Base-by-base conservation (phyloP, 1,140 invertebrate genomes). In the Ericerus pela region DNA sequence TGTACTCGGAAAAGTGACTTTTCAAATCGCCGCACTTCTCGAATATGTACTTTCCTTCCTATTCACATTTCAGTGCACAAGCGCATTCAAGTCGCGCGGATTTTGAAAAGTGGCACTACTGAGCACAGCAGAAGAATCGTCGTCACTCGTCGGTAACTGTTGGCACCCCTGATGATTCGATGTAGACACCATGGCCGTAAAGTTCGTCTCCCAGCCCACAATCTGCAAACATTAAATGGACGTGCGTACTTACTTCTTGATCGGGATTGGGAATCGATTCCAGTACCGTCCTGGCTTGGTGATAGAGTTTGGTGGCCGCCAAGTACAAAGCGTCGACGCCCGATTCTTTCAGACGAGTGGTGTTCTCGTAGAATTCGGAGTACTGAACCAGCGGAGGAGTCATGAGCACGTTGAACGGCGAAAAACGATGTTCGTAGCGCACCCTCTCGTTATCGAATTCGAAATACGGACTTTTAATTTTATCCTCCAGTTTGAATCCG, bases 371-470 rank as follows among this genome's bases (percentile, higher is more conserved):
- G 66, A 88, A 92, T 71, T 93, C 88, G 47, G 76, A 73, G 69
- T 94, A 94, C 62, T 84, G 82, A 24, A 95, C 86, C 10, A 86
- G 85, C 0, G 91, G 89, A 16, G 93, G 93, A 0, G 87, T 87
- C n/a, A 84, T 73, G 2, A 96, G 75, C 26, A 80, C 78, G 20
- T 80, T 80, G 66, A 97, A 91, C 5, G 93, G 88, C 11, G 82
- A 78, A 74, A 97, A 90, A 56, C 94, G 79, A 60, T 96, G 91
- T 65, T 94, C 88, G 69, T 95, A 97, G 31, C 93, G 79, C 12
- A 96, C 88, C 65, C 86, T 79, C 71, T 97, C 94, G 65, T 81
- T 88, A 69, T 96, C 91, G 72, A 96, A 96, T 67, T 88, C 79
- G 30, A 86, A 82, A 65, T 85, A 76, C 61, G 87, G 79, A 8